Conservation (phyloP, 1,140 invertebrate genomes). For the Diploscapter pachys region DNA sequence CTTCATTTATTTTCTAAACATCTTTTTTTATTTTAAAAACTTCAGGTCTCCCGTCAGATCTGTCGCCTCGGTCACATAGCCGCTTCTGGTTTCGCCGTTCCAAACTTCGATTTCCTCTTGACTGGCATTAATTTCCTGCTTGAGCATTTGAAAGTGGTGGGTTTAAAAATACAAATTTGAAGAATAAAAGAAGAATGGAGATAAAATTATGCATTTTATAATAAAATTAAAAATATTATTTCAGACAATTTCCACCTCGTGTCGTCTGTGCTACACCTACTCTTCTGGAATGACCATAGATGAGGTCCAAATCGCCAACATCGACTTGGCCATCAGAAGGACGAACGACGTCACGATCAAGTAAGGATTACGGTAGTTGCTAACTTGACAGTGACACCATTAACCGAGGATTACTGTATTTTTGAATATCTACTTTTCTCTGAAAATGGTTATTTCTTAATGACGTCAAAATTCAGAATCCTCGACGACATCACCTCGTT, state of each 20-base stretch:
- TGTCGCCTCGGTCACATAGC: too few species aligned
- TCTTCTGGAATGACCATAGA: background rate
- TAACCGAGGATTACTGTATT: background rate
- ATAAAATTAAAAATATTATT: background rate
- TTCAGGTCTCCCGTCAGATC: too few species aligned
- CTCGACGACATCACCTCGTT: slow-evolving; percentile 7
- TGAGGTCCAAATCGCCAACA: background rate
- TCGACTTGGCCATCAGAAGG: background rate
- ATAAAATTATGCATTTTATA: background rate
- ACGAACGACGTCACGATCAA: slow-evolving; percentile 3
- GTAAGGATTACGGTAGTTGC: too few species aligned
- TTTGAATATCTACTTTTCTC: too few species aligned
- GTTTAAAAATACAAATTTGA: background rate
- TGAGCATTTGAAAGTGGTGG: slow-evolving; percentile 1
- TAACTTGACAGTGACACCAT: background rate
- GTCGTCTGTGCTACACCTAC: too few species aligned
- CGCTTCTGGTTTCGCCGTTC: background rate
- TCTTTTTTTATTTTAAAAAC: too few species aligned
- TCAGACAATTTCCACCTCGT: background rate
- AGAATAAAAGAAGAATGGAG: slow-evolving; percentile 4
- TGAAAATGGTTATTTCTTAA: background rate
- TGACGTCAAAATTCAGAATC: background rate
- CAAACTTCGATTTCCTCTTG: background rate
- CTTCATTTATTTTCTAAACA: too few species aligned
- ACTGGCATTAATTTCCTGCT: background rate